Evolutionary conservation across 2,113 vertebrate genomes (phyloP).

Genomic region (Tetraodon nigroviridis): DNA sequence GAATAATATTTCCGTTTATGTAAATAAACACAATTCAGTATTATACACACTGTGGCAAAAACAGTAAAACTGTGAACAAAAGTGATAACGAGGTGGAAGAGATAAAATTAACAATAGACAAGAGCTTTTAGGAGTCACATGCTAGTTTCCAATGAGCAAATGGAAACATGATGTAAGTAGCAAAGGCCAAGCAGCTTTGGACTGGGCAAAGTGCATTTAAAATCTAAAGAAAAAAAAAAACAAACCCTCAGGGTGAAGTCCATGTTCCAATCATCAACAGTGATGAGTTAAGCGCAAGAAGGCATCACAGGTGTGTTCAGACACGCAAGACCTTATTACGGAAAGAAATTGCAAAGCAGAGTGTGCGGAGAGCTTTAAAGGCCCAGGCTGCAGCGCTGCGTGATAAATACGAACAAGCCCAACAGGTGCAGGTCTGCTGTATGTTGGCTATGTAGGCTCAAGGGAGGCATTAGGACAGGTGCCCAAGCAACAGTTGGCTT

Average conservation of each 20-base stretch:
- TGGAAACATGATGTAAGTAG: constrained; percentile 47
- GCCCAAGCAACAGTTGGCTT: constrained; percentile 23
- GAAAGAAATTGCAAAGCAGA: constrained; percentile 2
- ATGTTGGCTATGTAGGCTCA: constrained; percentile 14
- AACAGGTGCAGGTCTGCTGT: constrained; percentile 44
- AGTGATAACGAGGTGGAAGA: background rate
- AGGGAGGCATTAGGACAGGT: constrained; percentile 29
- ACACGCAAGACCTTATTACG: background rate
- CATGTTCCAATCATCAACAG: background rate
- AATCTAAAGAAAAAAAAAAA: no score
- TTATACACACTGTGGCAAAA: background rate
- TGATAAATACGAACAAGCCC: constrained; percentile 6
- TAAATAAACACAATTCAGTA: no score
- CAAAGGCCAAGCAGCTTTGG: constrained; percentile 9
- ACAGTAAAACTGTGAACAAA: background rate
- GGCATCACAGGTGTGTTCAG: background rate
- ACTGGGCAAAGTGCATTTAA: no score
- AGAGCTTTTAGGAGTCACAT: constrained; percentile 23
- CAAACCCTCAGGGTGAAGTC: no score
- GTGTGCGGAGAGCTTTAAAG: constrained; percentile 3
- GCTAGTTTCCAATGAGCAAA: constrained; percentile 34
- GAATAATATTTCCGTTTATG: no score
- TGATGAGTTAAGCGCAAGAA: background rate
- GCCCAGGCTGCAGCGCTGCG: constrained; percentile 7
- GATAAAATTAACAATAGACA: constrained; percentile 3